Base-by-base conservation (phyloP, 2,797 vertebrate species). In the Champsocephalus esox region DNA sequence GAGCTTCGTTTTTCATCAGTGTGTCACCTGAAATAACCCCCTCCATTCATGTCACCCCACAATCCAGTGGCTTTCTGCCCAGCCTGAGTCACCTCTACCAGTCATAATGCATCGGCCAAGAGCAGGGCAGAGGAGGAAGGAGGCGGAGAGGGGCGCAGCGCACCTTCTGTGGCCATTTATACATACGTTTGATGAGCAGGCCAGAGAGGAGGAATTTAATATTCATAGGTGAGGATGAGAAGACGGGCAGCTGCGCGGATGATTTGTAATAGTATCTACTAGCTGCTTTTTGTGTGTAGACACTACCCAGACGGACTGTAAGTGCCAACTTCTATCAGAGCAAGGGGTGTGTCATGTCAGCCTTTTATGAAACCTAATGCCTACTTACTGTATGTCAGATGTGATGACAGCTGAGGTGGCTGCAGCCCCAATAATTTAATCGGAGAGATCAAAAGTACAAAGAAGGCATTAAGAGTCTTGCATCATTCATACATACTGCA, bases 251-350 rank as follows among this genome's bases (percentile, higher is more conserved):
- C 21, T 48, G 79, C 57, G 67, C 69, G 76, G 69, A 46, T 54
- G 78, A 82, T 70, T 85, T 83, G 89, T 90, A 91, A 93, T 65
- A 75, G 56, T 88, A 92, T 92, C 90, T 81, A 89, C 87, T 90
- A 67, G 19, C 81, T 73, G 72, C 79, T 79, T 72, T 85, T 71
- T 86, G 85, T 64, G 69, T 60, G 51, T 28, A 75, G 79, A 84
- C 21, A 21, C 41, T 50, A 86, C 62, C 69, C 81, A 83, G 82
- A 66, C 69, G 4, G 65, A 82, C 68, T 85, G 67, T 62, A 70
- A 71, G 59, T 86, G 85, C 75, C 87, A 73, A 65, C 85, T 86
- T 84, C 72, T 70, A 82, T 86, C 86, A 89, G 82, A 62, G 55
- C 71, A 70, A 66, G 80, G 86, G 84, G 77, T 84, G 87, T 80